Conservation (phyloP, 1,140 invertebrate species). For the Drosophila bocqueti region DNA sequence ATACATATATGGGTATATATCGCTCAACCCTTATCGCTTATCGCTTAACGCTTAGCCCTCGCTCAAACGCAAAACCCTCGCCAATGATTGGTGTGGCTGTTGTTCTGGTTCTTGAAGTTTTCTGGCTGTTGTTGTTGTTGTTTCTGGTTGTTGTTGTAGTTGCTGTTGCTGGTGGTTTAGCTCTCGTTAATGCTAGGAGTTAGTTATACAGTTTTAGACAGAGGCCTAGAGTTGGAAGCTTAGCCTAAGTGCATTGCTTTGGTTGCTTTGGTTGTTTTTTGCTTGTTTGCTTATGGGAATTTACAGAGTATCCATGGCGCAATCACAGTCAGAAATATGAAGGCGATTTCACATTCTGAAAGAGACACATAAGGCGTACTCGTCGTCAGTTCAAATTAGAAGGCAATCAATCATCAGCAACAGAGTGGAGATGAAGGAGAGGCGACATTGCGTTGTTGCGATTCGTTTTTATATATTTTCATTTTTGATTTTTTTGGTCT, state of each 20-base stretch:
- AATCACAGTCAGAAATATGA: conserved; percentile 85
- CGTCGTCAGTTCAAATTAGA: conserved; percentile 80
- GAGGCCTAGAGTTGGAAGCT: conserved; percentile 64
- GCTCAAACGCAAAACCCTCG: conserved; percentile 42
- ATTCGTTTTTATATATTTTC: conserved; percentile 21
- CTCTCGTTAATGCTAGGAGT: conserved; percentile 60
- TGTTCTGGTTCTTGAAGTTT: conserved; percentile 51
- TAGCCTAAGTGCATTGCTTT: conserved; percentile 71
- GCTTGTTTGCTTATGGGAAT: conserved; percentile 61
- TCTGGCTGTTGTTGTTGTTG: conserved; percentile 50
- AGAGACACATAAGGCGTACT: conserved; percentile 84
- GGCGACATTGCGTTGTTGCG: conserved; percentile 45
- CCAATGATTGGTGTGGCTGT: conserved; percentile 62
- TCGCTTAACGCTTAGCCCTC: conserved; percentile 24
- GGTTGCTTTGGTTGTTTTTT: conserved; percentile 41
- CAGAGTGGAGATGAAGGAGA: conserved; percentile 61
- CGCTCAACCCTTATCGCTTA: conserved; percentile 35
- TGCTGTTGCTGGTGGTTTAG: conserved; percentile 67
- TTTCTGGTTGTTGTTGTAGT: conserved; percentile 30
- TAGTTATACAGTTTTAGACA: conserved; percentile 48
- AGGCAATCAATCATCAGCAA: conserved; percentile 76
- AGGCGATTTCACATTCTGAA: conserved; percentile 84
- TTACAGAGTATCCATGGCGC: conserved; percentile 84
- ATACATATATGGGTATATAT: conserved; percentile 19
- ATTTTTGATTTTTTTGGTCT: conserved; percentile 29